Conservation (phyloP, 2,797 vertebrate species). For the Masticophis lateralis region DNA sequence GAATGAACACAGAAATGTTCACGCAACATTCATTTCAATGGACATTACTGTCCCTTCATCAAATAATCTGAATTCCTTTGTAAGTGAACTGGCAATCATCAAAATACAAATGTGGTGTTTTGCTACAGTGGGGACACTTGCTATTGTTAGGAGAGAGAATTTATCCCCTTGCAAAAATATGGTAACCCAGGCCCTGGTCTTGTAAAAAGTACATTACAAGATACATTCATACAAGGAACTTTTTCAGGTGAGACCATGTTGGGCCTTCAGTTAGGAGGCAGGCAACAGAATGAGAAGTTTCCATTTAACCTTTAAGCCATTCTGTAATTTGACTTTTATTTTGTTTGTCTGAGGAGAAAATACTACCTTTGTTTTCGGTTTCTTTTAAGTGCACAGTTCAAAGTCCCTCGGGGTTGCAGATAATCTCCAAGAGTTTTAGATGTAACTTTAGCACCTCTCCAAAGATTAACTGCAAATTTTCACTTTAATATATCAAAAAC, state of each 20-base stretch:
- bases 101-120: background rate
- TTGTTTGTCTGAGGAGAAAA: background rate
- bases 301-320: background rate
- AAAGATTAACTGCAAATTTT: background rate
- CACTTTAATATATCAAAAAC: background rate
- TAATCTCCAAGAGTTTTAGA: background rate
- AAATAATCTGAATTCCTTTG: background rate
- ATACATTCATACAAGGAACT: background rate
- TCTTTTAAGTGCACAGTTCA: background rate
- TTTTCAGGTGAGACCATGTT: background rate
- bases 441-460: background rate
- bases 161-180: background rate
- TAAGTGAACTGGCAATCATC: background rate
- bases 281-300: background rate
- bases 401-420: background rate
- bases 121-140: background rate
- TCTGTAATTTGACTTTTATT: background rate
- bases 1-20: background rate
- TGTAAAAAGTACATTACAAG: background rate
- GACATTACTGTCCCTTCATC: background rate
- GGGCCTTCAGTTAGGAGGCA: background rate
- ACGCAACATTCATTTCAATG: background rate
- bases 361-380: background rate
- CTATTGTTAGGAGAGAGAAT: background rate
- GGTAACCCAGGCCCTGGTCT: background rate